Percentiles rank a stretch among this genome's conserved stretches.
These are phyloP conservation scores for Apogon talboti DNA, from an alignment of 2,797 vertebrate species.

Conservation along the genomic window DNA sequence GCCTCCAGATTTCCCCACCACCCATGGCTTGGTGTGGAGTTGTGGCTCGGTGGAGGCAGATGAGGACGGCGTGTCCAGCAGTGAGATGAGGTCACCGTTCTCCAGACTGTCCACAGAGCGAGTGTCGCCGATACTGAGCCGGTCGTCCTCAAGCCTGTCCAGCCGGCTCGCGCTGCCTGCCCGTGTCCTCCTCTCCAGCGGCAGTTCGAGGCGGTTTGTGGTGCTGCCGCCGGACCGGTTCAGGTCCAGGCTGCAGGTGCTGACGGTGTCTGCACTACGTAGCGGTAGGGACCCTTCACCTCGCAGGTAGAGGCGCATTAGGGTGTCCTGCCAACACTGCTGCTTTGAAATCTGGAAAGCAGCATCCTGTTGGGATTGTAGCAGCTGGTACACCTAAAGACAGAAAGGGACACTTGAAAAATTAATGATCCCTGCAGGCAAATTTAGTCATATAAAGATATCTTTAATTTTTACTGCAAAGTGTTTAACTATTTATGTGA, in stretches of 20 bases:
- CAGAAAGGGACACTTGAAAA: background rate
- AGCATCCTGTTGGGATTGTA: slow-evolving; percentile 91
- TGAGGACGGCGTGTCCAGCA: slow-evolving; percentile 83
- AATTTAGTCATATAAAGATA: background rate
- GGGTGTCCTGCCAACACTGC: slow-evolving; percentile 96
- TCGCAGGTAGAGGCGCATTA: slow-evolving; percentile 89
- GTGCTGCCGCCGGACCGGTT: slow-evolving; percentile 44
- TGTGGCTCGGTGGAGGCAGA: slow-evolving; percentile 67
- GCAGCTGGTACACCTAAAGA: slow-evolving; percentile 89
- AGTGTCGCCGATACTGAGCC: slow-evolving; percentile 83
- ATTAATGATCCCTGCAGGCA: background rate
- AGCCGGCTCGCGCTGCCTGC: slow-evolving; percentile 54
- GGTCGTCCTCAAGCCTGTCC: slow-evolving; percentile 74
- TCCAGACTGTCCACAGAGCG: slow-evolving; percentile 88
- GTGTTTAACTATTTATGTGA: background rate
- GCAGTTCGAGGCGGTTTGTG: slow-evolving; percentile 74
- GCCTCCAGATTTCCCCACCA: slow-evolving; percentile 82
- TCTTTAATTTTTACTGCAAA: background rate
- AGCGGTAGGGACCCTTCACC: slow-evolving; percentile 71
- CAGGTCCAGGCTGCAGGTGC: slow-evolving; percentile 81
- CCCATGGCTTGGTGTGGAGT: slow-evolving; percentile 84
- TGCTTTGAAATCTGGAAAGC: slow-evolving; percentile 91
- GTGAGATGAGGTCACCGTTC: slow-evolving; percentile 81
- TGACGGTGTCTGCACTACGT: slow-evolving; percentile 66
- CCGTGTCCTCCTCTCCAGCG: slow-evolving; percentile 54